A percentile compares a stretch with the other conserved stretches of the same genome.
Conservation (phyloP, 2,113 vertebrate genomes). For the Alethe diademata region DNA sequence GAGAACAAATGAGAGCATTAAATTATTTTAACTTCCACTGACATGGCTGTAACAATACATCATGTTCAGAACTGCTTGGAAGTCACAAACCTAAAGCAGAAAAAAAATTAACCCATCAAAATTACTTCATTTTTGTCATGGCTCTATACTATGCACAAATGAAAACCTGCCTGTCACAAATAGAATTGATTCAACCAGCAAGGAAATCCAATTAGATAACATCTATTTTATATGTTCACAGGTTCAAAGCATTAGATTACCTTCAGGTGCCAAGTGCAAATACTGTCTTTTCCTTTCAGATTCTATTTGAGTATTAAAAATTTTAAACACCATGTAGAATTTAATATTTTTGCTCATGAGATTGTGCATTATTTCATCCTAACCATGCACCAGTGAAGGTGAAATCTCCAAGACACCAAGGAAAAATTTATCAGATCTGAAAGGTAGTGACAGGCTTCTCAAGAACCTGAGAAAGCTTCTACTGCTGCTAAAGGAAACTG, state of each 20-base stretch:
- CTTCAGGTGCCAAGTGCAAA: background rate
- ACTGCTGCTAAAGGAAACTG: background rate
- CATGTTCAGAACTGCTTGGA: background rate
- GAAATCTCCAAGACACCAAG: background rate
- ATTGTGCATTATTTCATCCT: background rate
- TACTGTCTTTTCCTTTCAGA: background rate
- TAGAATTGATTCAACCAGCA: background rate
- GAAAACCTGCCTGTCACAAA: background rate
- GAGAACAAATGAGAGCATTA: conserved; percentile 8
- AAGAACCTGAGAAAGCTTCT: background rate
- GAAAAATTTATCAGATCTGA: background rate
- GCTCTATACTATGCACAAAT: background rate
- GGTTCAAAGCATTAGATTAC: background rate
- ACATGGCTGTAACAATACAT: background rate
- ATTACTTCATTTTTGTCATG: background rate
- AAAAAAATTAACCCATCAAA: background rate
- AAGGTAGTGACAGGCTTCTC: background rate
- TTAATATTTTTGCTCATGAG: background rate
- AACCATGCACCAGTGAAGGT: background rate
- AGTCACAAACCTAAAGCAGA: background rate
- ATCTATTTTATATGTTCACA: background rate
- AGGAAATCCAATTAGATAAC: background rate
- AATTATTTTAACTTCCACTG: conserved; percentile 32
- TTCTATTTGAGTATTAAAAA: background rate
- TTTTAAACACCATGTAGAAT: background rate